A percentile compares a stretch with the other conserved stretches of the same genome.
These are phyloP conservation scores for Diplodus sargus DNA, from an alignment of 2,797 vertebrate genomes.

Conservation along the genomic window DNA sequence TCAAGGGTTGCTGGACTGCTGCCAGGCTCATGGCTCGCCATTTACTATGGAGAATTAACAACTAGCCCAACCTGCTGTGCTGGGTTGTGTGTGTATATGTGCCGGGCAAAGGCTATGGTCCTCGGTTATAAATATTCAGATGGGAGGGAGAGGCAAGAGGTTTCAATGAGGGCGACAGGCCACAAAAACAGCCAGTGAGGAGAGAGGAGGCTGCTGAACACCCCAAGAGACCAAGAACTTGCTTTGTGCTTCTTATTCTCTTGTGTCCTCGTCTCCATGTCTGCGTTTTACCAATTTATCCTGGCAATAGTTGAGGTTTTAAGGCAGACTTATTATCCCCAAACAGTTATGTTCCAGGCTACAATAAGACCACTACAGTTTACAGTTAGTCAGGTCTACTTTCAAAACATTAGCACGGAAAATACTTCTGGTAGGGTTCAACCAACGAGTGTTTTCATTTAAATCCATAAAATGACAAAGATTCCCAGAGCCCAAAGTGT, in stretches of 20 bases:
- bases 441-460: too few relatives aligned
- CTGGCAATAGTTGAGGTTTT: not conserved
- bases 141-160: constrained; percentile 1
- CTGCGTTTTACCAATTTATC: not conserved
- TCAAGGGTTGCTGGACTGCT: constrained; percentile 15
- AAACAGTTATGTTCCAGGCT: not conserved
- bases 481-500: too few relatives aligned
- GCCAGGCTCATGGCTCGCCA: constrained; percentile 4
- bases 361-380: not conserved
- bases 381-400: not conserved
- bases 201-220: not conserved
- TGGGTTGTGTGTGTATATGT: not conserved
- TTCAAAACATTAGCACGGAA: not conserved
- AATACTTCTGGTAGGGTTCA: not conserved
- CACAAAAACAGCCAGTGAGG: not conserved
- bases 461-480: too few relatives aligned
- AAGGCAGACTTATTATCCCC: not conserved
- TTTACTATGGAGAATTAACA: constrained; percentile 34
- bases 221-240: not conserved
- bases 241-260: not conserved
- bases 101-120: not conserved
- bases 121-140: constrained; percentile 27
- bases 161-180: constrained; percentile 9
- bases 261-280: not conserved
- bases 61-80: constrained; percentile 22